Conservation (phyloP, 2,113 vertebrate species). For the Ciconia maguari region DNA sequence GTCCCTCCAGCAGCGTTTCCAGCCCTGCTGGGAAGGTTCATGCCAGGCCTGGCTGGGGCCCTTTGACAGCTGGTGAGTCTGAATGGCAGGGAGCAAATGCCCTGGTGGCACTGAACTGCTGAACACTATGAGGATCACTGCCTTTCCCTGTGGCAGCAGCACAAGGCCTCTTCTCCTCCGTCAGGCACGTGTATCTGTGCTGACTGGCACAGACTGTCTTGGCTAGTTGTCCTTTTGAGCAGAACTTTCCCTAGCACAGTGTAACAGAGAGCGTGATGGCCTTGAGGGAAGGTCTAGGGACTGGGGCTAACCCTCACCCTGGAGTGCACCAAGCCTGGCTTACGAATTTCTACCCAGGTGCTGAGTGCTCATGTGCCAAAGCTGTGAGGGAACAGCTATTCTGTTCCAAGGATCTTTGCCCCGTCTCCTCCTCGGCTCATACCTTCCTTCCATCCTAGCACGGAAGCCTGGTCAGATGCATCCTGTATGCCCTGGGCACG, state of each 20-base stretch:
- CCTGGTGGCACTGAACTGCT: neutral
- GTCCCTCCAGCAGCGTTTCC: neutral
- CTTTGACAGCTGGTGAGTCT: neutral
- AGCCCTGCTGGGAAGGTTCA: neutral
- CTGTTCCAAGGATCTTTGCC: neutral
- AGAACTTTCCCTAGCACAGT: neutral
- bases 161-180: neutral
- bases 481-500: neutral
- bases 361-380: conserved; percentile 25
- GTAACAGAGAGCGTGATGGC: neutral
- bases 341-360: neutral
- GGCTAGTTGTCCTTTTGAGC: neutral
- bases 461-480: neutral
- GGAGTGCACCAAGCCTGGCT: neutral
- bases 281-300: neutral
- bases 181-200: neutral
- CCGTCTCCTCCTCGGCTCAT: neutral
- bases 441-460: neutral
- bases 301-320: neutral
- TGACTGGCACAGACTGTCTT: neutral
- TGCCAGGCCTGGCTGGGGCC: neutral
- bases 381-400: neutral
- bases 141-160: neutral
- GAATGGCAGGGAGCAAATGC: neutral
- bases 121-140: neutral